A percentile compares a stretch with the other conserved stretches of the same genome.
Conservation (phyloP, 2,797 vertebrate species). For the Sebastes dallii region DNA sequence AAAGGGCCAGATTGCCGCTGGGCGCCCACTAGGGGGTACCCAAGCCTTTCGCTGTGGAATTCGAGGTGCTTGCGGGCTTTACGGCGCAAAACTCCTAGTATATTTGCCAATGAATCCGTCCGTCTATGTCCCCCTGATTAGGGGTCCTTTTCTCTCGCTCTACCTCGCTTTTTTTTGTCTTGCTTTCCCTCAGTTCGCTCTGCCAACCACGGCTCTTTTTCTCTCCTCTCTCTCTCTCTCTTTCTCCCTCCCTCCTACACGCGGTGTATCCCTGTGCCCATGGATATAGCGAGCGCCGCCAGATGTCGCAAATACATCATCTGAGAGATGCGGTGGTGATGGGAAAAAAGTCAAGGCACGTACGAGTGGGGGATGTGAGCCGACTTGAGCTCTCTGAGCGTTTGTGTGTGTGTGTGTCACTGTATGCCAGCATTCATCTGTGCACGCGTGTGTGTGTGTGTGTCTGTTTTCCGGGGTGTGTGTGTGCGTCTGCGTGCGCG, state of each 20-base stretch:
- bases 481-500: slow-evolving; percentile 15
- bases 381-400: slow-evolving; percentile 68
- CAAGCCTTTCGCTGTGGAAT: slow-evolving; percentile 91
- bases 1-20: slow-evolving; percentile 88
- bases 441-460: slow-evolving; percentile 55
- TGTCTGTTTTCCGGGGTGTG: slow-evolving; percentile 62
- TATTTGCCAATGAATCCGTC: slow-evolving; percentile 51
- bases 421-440: slow-evolving; percentile 69
- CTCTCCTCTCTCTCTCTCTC: slow-evolving; percentile 60
- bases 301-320: slow-evolving; percentile 99
- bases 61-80: slow-evolving; percentile 65
- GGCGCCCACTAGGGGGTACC: slow-evolving; percentile 94
- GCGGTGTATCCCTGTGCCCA: slow-evolving; percentile 75
- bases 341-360: slow-evolving; percentile 91
- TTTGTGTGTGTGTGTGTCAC: slow-evolving; percentile 76
- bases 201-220: slow-evolving; percentile 59
- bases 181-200: slow-evolving; percentile 31
- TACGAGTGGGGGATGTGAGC: slow-evolving; percentile 88
- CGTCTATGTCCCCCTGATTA: slow-evolving; percentile 47
- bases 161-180: slow-evolving; percentile 23
- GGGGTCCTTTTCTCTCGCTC: slow-evolving; percentile 37
- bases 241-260: slow-evolving; percentile 29
- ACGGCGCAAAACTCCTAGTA: not conserved
- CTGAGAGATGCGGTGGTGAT: slow-evolving; percentile 86
- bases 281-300: slow-evolving; percentile 89